Conservation (phyloP, 2,888 invertebrate species). For the Trichogramma evanescens region DNA sequence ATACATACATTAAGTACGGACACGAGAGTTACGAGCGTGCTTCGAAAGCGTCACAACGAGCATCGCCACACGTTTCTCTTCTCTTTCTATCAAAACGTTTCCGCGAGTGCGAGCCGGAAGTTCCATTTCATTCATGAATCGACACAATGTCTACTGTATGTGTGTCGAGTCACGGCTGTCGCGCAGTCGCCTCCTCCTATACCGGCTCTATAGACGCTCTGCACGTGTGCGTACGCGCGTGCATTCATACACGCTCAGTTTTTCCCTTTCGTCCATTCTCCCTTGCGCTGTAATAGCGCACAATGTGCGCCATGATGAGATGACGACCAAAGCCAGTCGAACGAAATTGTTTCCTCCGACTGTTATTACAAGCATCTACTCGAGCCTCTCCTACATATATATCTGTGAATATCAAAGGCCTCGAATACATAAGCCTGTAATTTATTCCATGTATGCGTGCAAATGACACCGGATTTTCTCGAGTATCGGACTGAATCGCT, state of each 20-base stretch:
- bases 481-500: too few relatives aligned
- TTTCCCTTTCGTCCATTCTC: too few relatives aligned
- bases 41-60: neutral
- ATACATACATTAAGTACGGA: neutral
- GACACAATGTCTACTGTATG: constrained; percentile 45
- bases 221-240: neutral
- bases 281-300: too few relatives aligned
- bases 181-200: constrained; percentile 23
- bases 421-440: too few relatives aligned
- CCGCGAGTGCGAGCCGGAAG: constrained; percentile 38
- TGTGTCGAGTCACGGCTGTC: constrained; percentile 32
- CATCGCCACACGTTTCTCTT: neutral
- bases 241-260: neutral
- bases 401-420: too few relatives aligned
- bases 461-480: too few relatives aligned
- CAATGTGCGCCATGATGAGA: too few relatives aligned
- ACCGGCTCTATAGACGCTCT: neutral
- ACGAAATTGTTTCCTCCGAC: too few relatives aligned
- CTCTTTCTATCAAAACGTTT: neutral
- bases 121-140: constrained; percentile 47
- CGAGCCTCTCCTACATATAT: too few relatives aligned
- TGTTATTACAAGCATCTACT: too few relatives aligned
- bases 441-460: too few relatives aligned
- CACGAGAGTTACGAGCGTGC: neutral
- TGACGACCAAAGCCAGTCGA: too few relatives aligned